Evolutionary conservation across 2,888 invertebrate genomes (phyloP), one percentile per base, ranked within the genome.

Genomic region (Tipula unca): DNA sequence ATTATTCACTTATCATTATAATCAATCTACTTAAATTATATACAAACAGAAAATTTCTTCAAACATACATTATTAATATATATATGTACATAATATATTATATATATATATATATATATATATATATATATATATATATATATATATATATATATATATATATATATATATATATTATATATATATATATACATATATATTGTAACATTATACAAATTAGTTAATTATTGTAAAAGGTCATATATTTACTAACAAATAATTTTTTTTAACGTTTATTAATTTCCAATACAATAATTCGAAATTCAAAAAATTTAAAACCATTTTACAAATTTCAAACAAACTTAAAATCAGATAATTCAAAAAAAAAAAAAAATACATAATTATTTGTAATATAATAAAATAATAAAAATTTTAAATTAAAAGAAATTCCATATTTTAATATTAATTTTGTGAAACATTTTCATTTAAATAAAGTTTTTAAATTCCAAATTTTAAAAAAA

Each of bases 1-100:
- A 69, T 69, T 69, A 69, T 69, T 69, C 69, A 69, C 69, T 69
- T 69, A 69, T 69, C 69, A 69, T 25, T 69, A 69, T 69, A 69
- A 69, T 69, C 69, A 69, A 69, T 69, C 69, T 69, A 69, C 69
- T 69, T 69, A 69, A 69, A 69, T 69, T 69, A 69, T 69, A 69
- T 69, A 69, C 69, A 69, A 69, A 69, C 69, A 69, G 69, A 69
- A 69, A 69, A 69, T 69, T 25, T 69, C 69, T 69, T 10, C 69
- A 25, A 69, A 69, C 69, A 69, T 69, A 69, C 69, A 69, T 69
- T 69, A 25, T 69, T 6, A 1, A 17, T 17, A 39, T 10, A 13
- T 39, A 39, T 10, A 39, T 39, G 10, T 39, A 39, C 13, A 35
- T 35, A 35, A 35, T 35, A 39, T 39, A 39, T 10, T n/a, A 39